phyloP scores from a whole-genome alignment of 2,888 invertebrate genomes.

The Hermodice carunculata region DNA sequence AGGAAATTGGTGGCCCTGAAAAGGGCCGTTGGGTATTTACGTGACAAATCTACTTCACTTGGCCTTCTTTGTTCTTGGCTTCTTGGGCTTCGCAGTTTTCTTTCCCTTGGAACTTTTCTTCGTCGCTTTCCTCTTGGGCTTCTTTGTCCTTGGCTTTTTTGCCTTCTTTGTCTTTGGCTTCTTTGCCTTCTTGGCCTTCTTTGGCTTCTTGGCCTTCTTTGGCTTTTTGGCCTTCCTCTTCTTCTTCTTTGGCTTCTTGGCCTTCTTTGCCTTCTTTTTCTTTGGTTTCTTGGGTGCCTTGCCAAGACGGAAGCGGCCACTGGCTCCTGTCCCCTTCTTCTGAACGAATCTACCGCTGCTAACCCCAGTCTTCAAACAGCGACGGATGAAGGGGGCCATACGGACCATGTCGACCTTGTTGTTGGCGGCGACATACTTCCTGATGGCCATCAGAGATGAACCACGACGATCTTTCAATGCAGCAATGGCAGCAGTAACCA shows the following conservation, averaged over 20 bases:
- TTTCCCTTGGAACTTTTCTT: too few species aligned
- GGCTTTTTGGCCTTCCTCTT: conserved; percentile 14
- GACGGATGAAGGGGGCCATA: conserved; percentile 16
- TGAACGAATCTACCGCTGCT: conserved; percentile 11
- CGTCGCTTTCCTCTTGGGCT: too few species aligned
- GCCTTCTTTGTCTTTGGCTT: conserved; percentile 2
- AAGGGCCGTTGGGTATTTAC: too few species aligned
- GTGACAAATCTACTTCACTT: too few species aligned
- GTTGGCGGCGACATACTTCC: conserved; percentile 16
- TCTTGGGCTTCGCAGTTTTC: too few species aligned
- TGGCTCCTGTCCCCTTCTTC: conserved; percentile 16
- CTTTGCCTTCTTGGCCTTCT: conserved; percentile 9
- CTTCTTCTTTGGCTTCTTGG: conserved; percentile 12
- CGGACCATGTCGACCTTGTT: conserved; percentile 13
- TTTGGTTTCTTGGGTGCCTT: conserved; percentile 8
- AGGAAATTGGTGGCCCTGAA: too few species aligned
- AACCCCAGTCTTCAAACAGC: conserved; percentile 12
- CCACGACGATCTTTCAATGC: conserved; percentile 9
- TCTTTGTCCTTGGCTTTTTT: background rate
- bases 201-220: conserved; percentile 12
- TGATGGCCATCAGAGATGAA: conserved; percentile 20
- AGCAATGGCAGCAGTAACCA: conserved; percentile 14
- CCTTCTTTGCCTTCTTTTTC: conserved; percentile 21
- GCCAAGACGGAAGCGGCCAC: conserved; percentile 15
- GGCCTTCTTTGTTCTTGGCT: too few species aligned